Percentiles rank a stretch among this genome's conserved stretches.
Conservation (phyloP, 2,888 invertebrate species). For the Agriopis marginaria region DNA sequence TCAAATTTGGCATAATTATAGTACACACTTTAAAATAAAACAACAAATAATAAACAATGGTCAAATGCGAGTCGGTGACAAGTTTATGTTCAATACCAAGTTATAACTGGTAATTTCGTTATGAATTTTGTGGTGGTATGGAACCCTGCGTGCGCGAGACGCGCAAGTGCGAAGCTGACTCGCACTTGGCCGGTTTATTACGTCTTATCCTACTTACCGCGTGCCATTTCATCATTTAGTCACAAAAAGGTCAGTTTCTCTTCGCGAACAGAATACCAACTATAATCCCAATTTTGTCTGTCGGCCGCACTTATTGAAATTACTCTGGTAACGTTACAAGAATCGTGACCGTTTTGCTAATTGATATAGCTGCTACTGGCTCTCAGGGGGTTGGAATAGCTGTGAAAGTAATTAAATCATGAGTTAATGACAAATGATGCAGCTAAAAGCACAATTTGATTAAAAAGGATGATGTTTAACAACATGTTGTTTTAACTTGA, state of each 20-base stretch:
- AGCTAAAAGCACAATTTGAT: constrained; percentile 26
- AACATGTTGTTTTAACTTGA: not conserved
- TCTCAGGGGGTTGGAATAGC: constrained; percentile 14
- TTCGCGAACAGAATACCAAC: constrained; percentile 25
- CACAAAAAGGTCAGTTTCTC: constrained; percentile 23
- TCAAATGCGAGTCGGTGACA: too few relatives aligned
- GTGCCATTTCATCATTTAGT: constrained; percentile 17
- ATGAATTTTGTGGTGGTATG: too few relatives aligned
- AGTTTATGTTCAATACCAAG: too few relatives aligned
- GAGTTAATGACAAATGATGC: too few relatives aligned
- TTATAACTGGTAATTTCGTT: too few relatives aligned
- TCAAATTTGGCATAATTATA: too few relatives aligned
- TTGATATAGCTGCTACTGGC: constrained; percentile 24
- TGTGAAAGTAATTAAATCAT: constrained; percentile 34
- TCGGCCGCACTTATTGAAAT: constrained; percentile 39
- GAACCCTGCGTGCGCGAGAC: too few relatives aligned
- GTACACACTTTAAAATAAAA: too few relatives aligned
- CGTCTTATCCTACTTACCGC: constrained; percentile 2
- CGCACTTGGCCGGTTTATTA: not conserved
- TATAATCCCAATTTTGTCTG: constrained; percentile 36
- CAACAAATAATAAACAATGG: too few relatives aligned
- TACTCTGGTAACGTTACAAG: constrained; percentile 37
- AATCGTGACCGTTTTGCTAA: constrained; percentile 37
- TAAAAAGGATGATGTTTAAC: not conserved
- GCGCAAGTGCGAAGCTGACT: too few relatives aligned